These are phyloP conservation scores for Phrynocephalus guinanensis DNA, from an alignment of 2,797 vertebrate genomes.

Conservation along the genomic window DNA sequence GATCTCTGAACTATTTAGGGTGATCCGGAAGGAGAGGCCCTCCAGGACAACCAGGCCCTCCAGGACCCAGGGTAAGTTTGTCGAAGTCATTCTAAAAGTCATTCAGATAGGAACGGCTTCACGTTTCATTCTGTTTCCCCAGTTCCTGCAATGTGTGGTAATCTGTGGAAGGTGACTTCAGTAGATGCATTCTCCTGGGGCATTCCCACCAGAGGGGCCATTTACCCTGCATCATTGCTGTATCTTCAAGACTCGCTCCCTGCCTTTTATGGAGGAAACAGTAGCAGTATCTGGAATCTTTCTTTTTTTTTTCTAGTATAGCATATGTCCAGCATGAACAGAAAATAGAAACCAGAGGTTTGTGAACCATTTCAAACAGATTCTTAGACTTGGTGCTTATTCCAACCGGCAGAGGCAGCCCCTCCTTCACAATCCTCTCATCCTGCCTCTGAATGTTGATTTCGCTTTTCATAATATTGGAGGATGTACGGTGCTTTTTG, in stretches of 20 bases:
- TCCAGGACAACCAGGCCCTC: conserved; percentile 87
- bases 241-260: not conserved
- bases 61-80: conserved; percentile 89
- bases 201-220: not conserved
- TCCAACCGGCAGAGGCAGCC: not conserved
- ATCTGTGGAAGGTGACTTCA: not conserved
- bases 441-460: not conserved
- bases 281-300: not conserved
- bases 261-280: not conserved
- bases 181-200: not conserved
- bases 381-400: not conserved
- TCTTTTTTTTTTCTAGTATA: not conserved
- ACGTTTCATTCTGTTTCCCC: not conserved
- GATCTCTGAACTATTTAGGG: conserved; percentile 81
- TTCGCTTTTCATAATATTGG: not conserved
- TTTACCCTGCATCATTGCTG: not conserved
- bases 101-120: not conserved
- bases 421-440: not conserved
- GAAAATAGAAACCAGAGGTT: not conserved
- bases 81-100: not conserved
- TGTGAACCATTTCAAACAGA: not conserved
- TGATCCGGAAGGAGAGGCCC: conserved; percentile 89
- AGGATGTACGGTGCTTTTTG: not conserved
- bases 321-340: not conserved
- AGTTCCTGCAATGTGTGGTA: not conserved